Percentiles rank a stretch among this genome's conserved stretches.
phyloP scores from a whole-genome alignment of 1,140 invertebrate species.

The Caerostris extrusa region DNA sequence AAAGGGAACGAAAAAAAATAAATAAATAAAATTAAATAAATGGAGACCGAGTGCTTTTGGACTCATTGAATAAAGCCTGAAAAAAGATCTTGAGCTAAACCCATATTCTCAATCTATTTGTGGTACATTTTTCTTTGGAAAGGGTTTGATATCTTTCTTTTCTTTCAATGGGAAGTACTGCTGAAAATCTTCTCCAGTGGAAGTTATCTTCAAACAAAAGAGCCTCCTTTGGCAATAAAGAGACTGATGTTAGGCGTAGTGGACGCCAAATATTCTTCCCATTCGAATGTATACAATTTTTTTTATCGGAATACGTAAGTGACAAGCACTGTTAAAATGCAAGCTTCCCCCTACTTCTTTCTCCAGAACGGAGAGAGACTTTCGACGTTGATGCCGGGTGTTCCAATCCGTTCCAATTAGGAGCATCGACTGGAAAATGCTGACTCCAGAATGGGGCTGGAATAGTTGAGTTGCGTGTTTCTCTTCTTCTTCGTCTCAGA shows the following conservation, averaged over 20 bases:
- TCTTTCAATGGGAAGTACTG: background rate
- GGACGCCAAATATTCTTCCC: background rate
- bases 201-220: constrained; percentile 16
- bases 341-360: background rate
- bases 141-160: constrained; percentile 26
- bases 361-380: background rate
- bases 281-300: constrained; percentile 10
- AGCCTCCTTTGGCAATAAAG: background rate
- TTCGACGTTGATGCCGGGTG: constrained; percentile 36
- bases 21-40: background rate
- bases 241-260: constrained; percentile 25
- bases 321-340: constrained; percentile 55
- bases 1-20: no score
- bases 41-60: background rate
- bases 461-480: background rate
- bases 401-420: constrained; percentile 66
- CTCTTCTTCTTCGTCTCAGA: background rate
- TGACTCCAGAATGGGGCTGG: constrained; percentile 16
- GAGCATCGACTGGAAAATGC: constrained; percentile 13
- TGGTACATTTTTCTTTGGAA: no score
- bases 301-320: constrained; percentile 10
- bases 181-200: background rate
- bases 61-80: background rate
- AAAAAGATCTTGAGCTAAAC: background rate
- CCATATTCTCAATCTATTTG: no score